phyloP scores from a whole-genome alignment of 2,797 vertebrate species.

The Sebastes melanostomus region DNA sequence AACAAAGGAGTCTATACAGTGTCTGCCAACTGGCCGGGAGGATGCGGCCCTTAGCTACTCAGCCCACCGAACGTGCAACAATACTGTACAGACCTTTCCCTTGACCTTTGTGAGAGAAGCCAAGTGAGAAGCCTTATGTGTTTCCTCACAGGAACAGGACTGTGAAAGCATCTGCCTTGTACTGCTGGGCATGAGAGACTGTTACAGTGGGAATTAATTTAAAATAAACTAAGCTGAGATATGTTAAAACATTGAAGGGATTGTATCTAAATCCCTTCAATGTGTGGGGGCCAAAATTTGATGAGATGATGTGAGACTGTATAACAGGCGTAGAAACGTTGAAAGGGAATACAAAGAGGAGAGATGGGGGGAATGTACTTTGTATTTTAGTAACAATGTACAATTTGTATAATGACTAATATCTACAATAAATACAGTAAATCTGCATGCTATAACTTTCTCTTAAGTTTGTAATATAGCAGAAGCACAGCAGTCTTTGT shows the following conservation, averaged over 20 bases:
- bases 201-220: not conserved
- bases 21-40: constrained; percentile 62
- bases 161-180: constrained; percentile 1
- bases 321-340: not conserved
- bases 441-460: not conserved
- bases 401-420: not conserved
- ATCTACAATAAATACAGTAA: not conserved
- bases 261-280: not conserved
- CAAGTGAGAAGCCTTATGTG: constrained; percentile 26
- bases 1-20: constrained; percentile 69
- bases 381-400: not conserved
- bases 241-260: too few relatives aligned
- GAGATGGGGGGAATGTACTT: not conserved
- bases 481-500: not conserved
- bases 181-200: not conserved
- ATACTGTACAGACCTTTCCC: constrained; percentile 73
- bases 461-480: not conserved
- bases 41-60: constrained; percentile 20
- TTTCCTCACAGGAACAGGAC: constrained; percentile 4
- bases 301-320: not conserved
- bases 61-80: constrained; percentile 66
- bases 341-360: not conserved
- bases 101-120: constrained; percentile 62
- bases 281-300: not conserved
- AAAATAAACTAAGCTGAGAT: not conserved